Evolutionary conservation across 2,797 vertebrate species (phyloP).

Genomic region (Xerus rutilus): DNA sequence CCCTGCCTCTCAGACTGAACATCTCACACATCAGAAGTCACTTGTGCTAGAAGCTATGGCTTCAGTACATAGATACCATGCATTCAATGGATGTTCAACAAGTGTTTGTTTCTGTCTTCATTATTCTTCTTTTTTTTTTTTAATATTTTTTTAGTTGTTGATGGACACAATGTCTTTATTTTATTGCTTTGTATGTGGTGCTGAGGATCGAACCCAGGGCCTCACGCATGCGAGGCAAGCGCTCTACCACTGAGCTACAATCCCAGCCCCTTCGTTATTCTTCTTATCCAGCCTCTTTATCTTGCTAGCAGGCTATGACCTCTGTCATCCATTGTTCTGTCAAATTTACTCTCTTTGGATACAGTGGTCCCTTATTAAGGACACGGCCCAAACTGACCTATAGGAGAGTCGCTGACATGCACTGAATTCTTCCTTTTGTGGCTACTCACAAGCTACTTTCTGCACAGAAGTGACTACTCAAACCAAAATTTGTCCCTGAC

Average conservation of each 20-base stretch:
- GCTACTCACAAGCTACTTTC: background rate
- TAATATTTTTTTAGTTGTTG: too few relatives aligned
- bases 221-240: too few relatives aligned
- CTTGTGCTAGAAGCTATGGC: background rate
- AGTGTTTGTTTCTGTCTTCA: background rate
- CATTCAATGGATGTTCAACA: background rate
- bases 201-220: too few relatives aligned
- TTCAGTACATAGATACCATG: background rate
- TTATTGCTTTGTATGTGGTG: too few relatives aligned
- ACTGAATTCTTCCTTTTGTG: background rate
- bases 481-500: background rate
- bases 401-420: background rate
- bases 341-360: background rate
- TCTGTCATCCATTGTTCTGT: background rate
- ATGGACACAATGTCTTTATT: too few relatives aligned
- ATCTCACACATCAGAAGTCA: background rate
- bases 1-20: conserved; percentile 17
- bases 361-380: background rate
- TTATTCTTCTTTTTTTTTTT: background rate
- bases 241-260: too few relatives aligned
- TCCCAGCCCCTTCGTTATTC: too few relatives aligned
- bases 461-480: background rate
- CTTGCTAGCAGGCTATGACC: background rate
- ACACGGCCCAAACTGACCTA: too few relatives aligned
- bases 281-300: background rate